Evolutionary conservation across 2,113 vertebrate species (phyloP), one percentile per base, ranked within the genome.

Genomic region (Colius striatus): DNA sequence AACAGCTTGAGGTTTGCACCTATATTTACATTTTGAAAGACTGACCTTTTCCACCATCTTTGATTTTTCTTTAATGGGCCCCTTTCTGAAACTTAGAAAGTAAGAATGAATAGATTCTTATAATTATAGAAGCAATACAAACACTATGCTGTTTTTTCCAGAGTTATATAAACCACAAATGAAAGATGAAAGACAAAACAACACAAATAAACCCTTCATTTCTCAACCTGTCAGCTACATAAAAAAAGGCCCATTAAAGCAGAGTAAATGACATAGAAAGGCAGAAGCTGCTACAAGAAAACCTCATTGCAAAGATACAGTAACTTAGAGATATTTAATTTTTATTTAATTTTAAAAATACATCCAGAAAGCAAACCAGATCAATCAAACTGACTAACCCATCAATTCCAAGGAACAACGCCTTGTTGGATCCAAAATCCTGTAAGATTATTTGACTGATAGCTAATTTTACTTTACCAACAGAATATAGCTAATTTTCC

Each of bases 31-130:
- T 96, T 94, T 89, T 93, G 85, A 93, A 94, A 90, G 92, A 84
- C 54, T 96, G 84, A 94, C 78, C 70, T 95, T 96, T 96, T 92
- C 75, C 63, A 89, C 51, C 15, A 30, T 60, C 79, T 94, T 94
- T 94, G 73, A 92, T 85, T 96, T 94, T 86, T 86, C n/a, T 74
- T 91, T 92, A 94, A 92, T 71, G 18, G 70, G 7, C 4, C 36
- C 36, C 19, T 7, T 85, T 92, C 57, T 0, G 2, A 76, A 94
- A 82, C 8, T 27, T 67, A 54, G 51, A 50, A 89, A 90, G 58
- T 6, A 87, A 85, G 54, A 85, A 84, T 66, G 21, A 85, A 89
- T 55, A 61, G 13, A 17, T 92, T 66, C 58, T 89, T 50, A 43
- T 75, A 11, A 43, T 87, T 95, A 55, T 7, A 73, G 47, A 79